Conservation (phyloP, 2,888 invertebrate species). For the Drosophila leonis region DNA sequence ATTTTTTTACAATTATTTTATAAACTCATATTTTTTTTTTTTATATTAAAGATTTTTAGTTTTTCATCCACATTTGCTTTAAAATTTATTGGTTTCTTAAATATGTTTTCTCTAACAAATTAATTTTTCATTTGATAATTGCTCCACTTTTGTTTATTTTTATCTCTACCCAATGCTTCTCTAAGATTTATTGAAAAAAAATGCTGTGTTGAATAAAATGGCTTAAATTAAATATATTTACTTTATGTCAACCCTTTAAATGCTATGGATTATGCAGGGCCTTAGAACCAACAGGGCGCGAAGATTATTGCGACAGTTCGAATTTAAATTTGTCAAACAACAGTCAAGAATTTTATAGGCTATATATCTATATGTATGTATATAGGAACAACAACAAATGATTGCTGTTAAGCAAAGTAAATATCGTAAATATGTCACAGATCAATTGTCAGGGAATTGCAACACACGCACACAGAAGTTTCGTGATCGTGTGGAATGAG, state of each 20-base stretch:
- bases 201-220: not conserved
- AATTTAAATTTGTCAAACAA: not conserved
- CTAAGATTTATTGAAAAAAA: conserved; percentile 1
- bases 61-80: no score
- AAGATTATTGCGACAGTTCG: conserved; percentile 4
- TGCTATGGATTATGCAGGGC: not conserved
- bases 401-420: conserved; percentile 12
- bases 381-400: conserved; percentile 11
- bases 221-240: not conserved
- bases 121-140: not conserved
- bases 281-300: not conserved
- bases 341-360: not conserved
- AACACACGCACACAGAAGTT: conserved; percentile 19
- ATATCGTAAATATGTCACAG: conserved; percentile 56
- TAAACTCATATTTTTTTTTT: not conserved
- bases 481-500: conserved; percentile 19
- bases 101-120: not conserved
- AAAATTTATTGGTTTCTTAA: not conserved
- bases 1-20: not conserved
- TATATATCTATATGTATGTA: not conserved
- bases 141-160: not conserved
- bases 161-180: no score
- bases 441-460: conserved; percentile 58
- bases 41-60: not conserved
- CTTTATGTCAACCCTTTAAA: not conserved